Conservation (phyloP, 1,140 invertebrate genomes). For the Acromyrmex heyeri region DNA sequence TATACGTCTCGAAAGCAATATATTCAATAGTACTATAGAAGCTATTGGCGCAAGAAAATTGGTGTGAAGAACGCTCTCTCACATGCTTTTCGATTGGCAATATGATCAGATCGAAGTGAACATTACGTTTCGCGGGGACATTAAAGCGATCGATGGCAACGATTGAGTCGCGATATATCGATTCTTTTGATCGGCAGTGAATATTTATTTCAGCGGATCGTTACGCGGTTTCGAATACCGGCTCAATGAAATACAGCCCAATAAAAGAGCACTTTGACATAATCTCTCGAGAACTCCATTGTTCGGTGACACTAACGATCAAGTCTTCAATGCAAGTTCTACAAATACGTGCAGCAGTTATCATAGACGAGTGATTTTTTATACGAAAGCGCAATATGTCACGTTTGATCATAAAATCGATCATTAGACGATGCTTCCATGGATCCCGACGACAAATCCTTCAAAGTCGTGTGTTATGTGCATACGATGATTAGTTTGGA, state of each 20-base stretch:
- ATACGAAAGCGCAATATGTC: slow-evolving; percentile 32
- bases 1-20: slow-evolving; percentile 11
- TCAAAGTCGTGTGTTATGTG: not conserved
- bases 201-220: slow-evolving; percentile 48
- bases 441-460: slow-evolving; percentile 23
- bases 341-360: slow-evolving; percentile 63
- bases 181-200: slow-evolving; percentile 58
- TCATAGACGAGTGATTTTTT: slow-evolving; percentile 62
- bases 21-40: not conserved
- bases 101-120: slow-evolving; percentile 7
- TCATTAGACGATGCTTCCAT: slow-evolving; percentile 31
- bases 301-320: slow-evolving; percentile 68
- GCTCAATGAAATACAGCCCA: slow-evolving; percentile 74
- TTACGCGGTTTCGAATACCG: slow-evolving; percentile 67
- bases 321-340: slow-evolving; percentile 49
- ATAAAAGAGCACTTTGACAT: slow-evolving; percentile 77
- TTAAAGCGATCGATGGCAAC: slow-evolving; percentile 3
- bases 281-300: slow-evolving; percentile 70
- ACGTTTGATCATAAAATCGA: slow-evolving; percentile 67
- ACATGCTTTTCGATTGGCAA: not conserved
- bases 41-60: not conserved
- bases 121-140: not conserved
- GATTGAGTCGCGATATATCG: slow-evolving; percentile 32
- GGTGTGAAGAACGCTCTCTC: not conserved
- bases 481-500: not conserved